phyloP scores from a whole-genome alignment of 2,797 vertebrate genomes.

The Enteromius paludinosus region DNA sequence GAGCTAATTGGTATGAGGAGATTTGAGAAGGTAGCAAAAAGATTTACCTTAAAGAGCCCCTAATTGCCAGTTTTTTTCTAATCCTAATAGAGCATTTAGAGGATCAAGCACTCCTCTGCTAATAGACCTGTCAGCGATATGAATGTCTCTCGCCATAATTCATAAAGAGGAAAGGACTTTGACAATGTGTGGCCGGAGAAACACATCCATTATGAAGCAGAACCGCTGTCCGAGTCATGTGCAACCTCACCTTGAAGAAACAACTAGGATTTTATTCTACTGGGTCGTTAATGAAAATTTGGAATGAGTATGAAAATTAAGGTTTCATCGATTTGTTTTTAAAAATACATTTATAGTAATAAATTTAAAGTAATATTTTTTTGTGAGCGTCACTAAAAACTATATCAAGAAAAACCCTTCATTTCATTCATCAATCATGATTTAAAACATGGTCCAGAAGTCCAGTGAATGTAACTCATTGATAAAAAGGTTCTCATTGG shows the following conservation, averaged over 20 bases:
- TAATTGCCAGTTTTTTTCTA: slow-evolving; percentile 70
- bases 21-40: slow-evolving; percentile 65
- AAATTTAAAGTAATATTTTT: no score
- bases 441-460: not conserved
- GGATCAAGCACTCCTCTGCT: slow-evolving; percentile 67
- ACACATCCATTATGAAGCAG: not conserved
- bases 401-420: no score
- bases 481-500: not conserved
- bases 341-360: no score
- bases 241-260: slow-evolving; percentile 15
- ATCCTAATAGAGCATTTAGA: slow-evolving; percentile 73
- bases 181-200: slow-evolving; percentile 24
- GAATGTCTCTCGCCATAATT: slow-evolving; percentile 65
- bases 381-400: not conserved
- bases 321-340: not conserved
- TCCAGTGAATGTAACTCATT: not conserved
- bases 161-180: slow-evolving; percentile 36
- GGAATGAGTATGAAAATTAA: not conserved
- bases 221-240: not conserved
- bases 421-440: not conserved
- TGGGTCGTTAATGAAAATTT: not conserved
- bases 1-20: slow-evolving; percentile 71
- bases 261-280: not conserved
- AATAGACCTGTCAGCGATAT: slow-evolving; percentile 73
- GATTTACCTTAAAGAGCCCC: slow-evolving; percentile 68